Evolutionary conservation across 2,113 vertebrate genomes (phyloP).

Genomic region (Dendropsophus ebraccatus): DNA sequence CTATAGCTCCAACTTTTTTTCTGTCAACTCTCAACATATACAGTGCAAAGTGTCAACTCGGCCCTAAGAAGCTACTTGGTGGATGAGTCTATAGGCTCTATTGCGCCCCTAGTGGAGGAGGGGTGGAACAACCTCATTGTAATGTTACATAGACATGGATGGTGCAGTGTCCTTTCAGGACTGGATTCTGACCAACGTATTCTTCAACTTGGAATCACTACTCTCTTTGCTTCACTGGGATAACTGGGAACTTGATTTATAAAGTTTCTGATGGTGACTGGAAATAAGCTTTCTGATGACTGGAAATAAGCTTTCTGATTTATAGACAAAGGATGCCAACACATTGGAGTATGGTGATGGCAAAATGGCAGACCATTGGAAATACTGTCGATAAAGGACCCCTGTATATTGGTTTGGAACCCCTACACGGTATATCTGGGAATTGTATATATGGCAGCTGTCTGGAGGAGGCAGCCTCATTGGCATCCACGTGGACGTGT

Average conservation of each 20-base stretch:
- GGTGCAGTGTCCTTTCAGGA: neutral
- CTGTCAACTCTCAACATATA: neutral
- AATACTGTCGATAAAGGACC: no score
- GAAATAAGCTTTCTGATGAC: no score
- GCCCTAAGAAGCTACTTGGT: neutral
- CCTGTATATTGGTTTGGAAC: neutral
- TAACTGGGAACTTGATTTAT: no score
- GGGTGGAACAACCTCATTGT: neutral
- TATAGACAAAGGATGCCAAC: neutral
- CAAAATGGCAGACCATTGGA: neutral
- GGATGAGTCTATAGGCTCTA: neutral
- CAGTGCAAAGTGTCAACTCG: neutral
- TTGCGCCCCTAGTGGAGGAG: conserved; percentile 12
- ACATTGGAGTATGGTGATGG: neutral
- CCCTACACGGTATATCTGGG: neutral
- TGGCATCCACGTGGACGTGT: neutral
- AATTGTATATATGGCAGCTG: conserved; percentile 2
- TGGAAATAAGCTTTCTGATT: no score
- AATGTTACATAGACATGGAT: neutral
- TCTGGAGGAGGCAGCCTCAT: neutral
- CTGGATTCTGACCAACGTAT: neutral
- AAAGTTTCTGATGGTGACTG: no score
- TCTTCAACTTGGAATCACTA: no score
- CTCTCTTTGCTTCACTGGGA: no score
- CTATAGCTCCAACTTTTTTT: neutral